Percentiles rank a stretch among this genome's conserved stretches.
phyloP scores from a whole-genome alignment of 2,113 vertebrate species.

The Campylomormyrus numenius region DNA sequence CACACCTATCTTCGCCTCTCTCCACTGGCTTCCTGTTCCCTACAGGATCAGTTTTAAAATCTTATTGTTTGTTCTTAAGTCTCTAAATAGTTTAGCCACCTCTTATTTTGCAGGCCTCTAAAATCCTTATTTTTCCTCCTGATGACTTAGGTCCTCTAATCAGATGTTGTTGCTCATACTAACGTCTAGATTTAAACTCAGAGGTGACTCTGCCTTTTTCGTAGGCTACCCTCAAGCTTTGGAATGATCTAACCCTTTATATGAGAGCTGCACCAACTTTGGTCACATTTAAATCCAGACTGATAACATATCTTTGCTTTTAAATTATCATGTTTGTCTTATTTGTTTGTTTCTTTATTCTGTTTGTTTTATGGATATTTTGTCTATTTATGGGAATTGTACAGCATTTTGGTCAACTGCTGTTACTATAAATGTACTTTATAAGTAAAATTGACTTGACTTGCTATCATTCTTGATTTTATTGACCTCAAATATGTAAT shows the following conservation, averaged over 20 bases:
- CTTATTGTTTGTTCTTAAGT: not conserved
- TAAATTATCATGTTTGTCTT: not conserved
- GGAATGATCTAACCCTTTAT: too few relatives aligned
- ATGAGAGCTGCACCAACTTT: not conserved
- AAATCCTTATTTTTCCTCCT: not conserved
- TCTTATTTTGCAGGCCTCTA: not conserved
- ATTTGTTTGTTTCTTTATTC: not conserved
- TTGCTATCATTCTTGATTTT: not conserved
- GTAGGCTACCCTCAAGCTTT: too few relatives aligned
- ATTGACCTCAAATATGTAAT: not conserved
- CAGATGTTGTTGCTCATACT: not conserved
- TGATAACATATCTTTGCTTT: not conserved
- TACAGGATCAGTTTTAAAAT: not conserved
- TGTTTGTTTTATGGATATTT: not conserved
- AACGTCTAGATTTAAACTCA: not conserved
- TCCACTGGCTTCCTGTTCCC: not conserved
- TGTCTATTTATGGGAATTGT: not conserved
- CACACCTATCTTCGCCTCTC: not conserved
- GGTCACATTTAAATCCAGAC: not conserved
- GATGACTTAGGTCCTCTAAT: not conserved
- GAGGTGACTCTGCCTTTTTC: too few relatives aligned
- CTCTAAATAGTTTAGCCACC: not conserved
- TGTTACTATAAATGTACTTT: not conserved
- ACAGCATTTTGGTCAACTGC: not conserved
- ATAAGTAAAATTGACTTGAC: not conserved